phyloP scores from a whole-genome alignment of 2,888 invertebrate genomes.

The Zaprionus lineosus region DNA sequence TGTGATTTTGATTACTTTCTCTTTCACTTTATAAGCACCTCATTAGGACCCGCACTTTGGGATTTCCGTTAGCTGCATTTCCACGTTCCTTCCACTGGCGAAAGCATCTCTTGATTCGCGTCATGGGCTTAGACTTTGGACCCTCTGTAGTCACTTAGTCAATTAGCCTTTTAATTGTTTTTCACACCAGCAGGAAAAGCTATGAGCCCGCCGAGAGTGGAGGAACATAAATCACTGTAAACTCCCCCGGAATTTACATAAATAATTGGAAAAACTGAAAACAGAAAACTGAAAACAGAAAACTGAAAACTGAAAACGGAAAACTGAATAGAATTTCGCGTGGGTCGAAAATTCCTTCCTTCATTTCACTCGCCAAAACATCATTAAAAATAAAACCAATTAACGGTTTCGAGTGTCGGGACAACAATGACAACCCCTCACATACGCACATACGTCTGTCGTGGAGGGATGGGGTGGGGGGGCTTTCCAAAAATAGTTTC shows the following conservation, averaged over 20 bases:
- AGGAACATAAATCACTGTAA: constrained; percentile 62
- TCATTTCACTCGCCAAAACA: constrained; percentile 63
- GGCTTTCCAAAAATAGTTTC: constrained; percentile 68
- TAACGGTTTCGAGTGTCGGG: constrained; percentile 64
- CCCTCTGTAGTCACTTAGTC: constrained; percentile 34
- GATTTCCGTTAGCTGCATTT: background rate
- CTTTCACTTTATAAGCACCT: too few species aligned
- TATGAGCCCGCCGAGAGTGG: background rate
- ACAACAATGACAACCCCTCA: constrained; percentile 11
- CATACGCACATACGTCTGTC: constrained; percentile 14
- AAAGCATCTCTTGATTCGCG: too few species aligned
- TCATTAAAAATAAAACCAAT: constrained; percentile 76
- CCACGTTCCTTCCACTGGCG: background rate
- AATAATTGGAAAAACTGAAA: constrained; percentile 42
- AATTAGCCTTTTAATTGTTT: constrained; percentile 65
- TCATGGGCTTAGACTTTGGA: background rate
- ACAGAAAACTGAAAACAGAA: too few species aligned
- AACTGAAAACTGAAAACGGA: too few species aligned
- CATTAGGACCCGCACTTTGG: constrained; percentile 27
- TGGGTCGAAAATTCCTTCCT: constrained; percentile 28
- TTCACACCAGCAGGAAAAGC: constrained; percentile 37
- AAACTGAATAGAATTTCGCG: constrained; percentile 13
- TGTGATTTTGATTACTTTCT: background rate
- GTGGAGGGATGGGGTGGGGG: too few species aligned
- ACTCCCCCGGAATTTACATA: constrained; percentile 64